Evolutionary conservation across 2,888 invertebrate genomes (phyloP), one percentile per base, ranked within the genome.

Genomic region (Plagiodera versicolora): DNA sequence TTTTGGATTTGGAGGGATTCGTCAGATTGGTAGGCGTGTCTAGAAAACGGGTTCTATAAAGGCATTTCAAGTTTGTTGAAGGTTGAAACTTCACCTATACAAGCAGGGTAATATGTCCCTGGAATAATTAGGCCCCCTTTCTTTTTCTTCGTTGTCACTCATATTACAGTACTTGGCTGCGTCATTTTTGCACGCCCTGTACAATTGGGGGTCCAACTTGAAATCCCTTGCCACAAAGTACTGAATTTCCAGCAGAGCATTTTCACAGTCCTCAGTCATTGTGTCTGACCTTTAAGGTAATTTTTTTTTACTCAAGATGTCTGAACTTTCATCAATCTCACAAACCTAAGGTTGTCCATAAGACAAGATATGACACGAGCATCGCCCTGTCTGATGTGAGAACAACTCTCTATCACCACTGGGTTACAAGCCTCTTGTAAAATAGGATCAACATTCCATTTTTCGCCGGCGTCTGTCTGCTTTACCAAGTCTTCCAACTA

Each of bases 191-290:
- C 98, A 99, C 28, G 90, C 89, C 74, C 88, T 87, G 76, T 94
- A 98, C 46, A 99, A 81, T 70, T 89, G 89, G 0, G 95, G 92
- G 80, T 97, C 96, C 49, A 97, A 81, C 73, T 92, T 94, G 78
- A 95, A 99, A 81, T 98, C 94, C 71, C 99, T 86, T 0, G 95
- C 92, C 64, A 98, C 88, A 80, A 99, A 99, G 80, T 97, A 99
- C 77, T 99, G 97, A 73, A 99, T 95, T 80, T 98, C 95, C 61
- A 98, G 83, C 46, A 99, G 83, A 8, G 95, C 91, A 65, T 90
- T 87, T 82, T 96, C 95, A 83, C 99, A 99, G 14, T 91, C 89
- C 60, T 87, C 86, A 0, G 87, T 89, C 96, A 98, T 98, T 45
- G 87, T 83, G 58, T 86, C 87, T 1, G 91, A 89, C 39, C 91